Percentiles rank a stretch among this genome's conserved stretches.
Conservation (phyloP, 2,113 vertebrate species). For the Carlito syrichta region DNA sequence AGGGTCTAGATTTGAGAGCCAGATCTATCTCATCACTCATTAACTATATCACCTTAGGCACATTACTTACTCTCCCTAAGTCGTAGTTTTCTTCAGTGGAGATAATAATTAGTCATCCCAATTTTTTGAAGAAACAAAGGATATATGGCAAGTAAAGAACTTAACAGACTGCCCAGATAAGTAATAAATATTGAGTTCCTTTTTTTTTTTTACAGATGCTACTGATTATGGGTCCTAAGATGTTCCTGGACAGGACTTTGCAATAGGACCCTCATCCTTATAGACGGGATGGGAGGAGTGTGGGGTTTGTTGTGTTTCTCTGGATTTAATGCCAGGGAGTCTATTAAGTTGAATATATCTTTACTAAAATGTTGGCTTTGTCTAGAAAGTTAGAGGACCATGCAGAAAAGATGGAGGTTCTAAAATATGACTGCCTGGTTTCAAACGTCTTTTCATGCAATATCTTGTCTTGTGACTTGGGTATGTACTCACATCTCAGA, state of each 20-base stretch:
- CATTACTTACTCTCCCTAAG: background rate
- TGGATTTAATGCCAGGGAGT: background rate
- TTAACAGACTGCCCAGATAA: background rate
- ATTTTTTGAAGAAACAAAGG: background rate
- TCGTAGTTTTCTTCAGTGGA: background rate
- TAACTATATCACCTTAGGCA: background rate
- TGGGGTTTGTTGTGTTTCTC: background rate
- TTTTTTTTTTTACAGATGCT: background rate
- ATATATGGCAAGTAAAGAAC: background rate
- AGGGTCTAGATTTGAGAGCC: background rate
- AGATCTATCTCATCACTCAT: background rate
- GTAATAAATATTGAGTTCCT: background rate
- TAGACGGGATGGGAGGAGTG: background rate
- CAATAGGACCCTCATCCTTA: background rate
- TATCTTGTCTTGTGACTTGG: background rate
- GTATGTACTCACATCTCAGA: background rate
- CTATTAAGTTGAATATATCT: background rate
- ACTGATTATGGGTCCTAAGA: background rate
- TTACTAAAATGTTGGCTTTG: background rate
- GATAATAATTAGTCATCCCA: background rate
- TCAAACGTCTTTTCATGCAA: background rate
- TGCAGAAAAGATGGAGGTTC: background rate
- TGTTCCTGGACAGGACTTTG: background rate
- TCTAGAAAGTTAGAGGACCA: background rate
- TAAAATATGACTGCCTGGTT: background rate